A percentile compares a stretch with the other conserved stretches of the same genome.
Evolutionary conservation across 2,113 vertebrate species (phyloP).

Genomic region (Azemiops feae): DNA sequence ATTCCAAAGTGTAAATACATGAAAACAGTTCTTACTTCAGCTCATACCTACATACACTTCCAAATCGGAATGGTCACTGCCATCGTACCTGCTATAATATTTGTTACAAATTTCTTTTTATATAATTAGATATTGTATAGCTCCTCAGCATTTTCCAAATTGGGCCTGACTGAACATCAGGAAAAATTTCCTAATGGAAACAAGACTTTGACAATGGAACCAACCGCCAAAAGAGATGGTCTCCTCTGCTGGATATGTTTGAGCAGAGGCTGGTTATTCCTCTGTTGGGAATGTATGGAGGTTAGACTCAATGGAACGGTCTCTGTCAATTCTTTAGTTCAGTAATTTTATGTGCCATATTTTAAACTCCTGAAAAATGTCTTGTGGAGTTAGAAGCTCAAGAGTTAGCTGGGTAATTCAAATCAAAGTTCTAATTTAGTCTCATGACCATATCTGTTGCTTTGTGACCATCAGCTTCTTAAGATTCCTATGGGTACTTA

Average conservation of each 20-base stretch:
- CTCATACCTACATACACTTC: neutral
- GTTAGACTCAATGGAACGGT: neutral
- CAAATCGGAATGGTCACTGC: neutral
- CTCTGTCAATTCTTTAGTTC: neutral
- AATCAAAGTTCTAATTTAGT: neutral
- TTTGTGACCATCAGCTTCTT: neutral
- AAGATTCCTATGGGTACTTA: neutral
- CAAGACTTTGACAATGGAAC: neutral
- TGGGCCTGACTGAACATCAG: neutral
- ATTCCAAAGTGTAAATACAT: neutral
- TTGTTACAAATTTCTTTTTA: neutral
- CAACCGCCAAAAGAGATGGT: neutral
- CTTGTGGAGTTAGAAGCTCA: neutral
- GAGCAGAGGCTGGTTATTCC: neutral
- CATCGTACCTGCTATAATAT: neutral
- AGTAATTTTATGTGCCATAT: neutral
- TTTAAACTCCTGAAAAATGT: neutral
- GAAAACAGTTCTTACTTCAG: neutral
- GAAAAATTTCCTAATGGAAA: neutral
- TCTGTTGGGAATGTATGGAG: neutral
- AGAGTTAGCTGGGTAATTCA: neutral
- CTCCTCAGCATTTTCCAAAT: neutral
- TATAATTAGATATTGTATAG: neutral
- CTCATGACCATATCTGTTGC: neutral
- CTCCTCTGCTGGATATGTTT: neutral